phyloP scores from a whole-genome alignment of 2,888 invertebrate species.

The Epicampocera succincta region DNA sequence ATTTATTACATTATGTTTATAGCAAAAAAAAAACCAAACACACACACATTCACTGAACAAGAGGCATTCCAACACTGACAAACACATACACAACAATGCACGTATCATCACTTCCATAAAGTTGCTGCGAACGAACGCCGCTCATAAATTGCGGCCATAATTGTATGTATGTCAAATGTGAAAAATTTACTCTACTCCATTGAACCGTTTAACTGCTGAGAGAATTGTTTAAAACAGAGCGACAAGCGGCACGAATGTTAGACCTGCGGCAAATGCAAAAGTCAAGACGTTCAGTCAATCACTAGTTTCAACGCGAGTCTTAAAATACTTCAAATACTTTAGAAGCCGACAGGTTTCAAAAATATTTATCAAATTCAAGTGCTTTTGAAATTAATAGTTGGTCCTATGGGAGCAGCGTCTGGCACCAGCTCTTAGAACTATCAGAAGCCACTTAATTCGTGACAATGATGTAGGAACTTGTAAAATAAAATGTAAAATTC shows the following conservation, averaged over 20 bases:
- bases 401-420: background rate
- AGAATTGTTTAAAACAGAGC: background rate
- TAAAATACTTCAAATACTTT: background rate
- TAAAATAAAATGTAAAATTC: no score
- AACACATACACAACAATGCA: background rate
- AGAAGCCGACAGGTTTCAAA: no score
- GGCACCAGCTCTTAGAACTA: no score
- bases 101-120: constrained; percentile 40
- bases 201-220: constrained; percentile 49
- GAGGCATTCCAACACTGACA: no score
- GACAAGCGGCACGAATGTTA: constrained; percentile 8
- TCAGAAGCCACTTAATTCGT: no score
- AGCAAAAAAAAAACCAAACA: background rate
- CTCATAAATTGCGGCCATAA: constrained; percentile 62
- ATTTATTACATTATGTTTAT: constrained; percentile 16
- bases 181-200: constrained; percentile 72
- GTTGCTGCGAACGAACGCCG: constrained; percentile 8
- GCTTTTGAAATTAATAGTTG: background rate
- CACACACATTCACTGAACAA: background rate
- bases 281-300: background rate
- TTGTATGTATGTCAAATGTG: constrained; percentile 78
- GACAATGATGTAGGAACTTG: no score
- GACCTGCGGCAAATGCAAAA: constrained; percentile 9
- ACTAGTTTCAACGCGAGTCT: background rate
- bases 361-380: background rate